phyloP scores from a whole-genome alignment of 2,888 invertebrate genomes.

The Thumatha senex region DNA sequence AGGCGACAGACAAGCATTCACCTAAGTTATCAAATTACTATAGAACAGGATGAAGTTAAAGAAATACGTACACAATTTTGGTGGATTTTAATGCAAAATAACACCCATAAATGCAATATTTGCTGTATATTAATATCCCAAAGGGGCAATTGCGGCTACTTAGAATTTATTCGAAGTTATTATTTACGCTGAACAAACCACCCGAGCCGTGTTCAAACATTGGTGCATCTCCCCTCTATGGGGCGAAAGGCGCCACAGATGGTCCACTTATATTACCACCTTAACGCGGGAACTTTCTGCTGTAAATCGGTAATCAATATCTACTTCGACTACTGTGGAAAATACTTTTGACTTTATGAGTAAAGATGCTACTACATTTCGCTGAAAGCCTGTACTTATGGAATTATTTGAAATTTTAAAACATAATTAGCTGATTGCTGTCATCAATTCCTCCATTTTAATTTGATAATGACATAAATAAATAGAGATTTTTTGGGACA shows the following conservation, averaged over 20 bases:
- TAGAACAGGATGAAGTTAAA: not conserved
- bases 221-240: conserved; percentile 41
- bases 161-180: conserved; percentile 34
- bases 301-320: conserved; percentile 71
- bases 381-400: too few species aligned
- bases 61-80: not conserved
- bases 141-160: conserved; percentile 28
- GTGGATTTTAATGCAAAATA: conserved; percentile 14
- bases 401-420: too few species aligned
- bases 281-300: conserved; percentile 52
- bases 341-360: conserved; percentile 5
- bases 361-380: not conserved
- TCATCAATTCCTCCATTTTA: too few species aligned
- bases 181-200: conserved; percentile 35
- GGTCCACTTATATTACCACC: conserved; percentile 72
- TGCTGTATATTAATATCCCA: conserved; percentile 26
- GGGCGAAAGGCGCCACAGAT: conserved; percentile 68
- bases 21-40: not conserved
- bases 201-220: conserved; percentile 32
- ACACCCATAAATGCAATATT: conserved; percentile 25
- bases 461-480: too few species aligned
- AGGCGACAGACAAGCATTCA: too few species aligned
- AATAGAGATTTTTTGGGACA: too few species aligned
- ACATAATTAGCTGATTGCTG: too few species aligned
- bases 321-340: conserved; percentile 12